Conservation (phyloP, 2,797 vertebrate species). For the Gobio occitaniae region DNA sequence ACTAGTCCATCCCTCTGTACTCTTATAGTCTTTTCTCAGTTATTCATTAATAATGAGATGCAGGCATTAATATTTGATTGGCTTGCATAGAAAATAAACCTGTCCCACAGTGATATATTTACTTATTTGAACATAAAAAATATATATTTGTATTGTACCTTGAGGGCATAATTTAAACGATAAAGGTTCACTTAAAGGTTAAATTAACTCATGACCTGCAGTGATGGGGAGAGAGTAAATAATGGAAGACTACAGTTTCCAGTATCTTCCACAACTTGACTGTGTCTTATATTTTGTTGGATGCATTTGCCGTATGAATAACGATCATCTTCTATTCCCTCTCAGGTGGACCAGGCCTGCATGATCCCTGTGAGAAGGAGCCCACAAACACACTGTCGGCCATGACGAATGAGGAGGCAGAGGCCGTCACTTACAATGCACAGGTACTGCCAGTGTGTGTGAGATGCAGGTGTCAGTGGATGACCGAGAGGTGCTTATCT, state of each 20-base stretch:
- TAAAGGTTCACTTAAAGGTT: neutral
- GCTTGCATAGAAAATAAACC: slow-evolving; percentile 14
- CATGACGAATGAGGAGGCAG: slow-evolving; percentile 91
- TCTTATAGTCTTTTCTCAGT: slow-evolving; percentile 32
- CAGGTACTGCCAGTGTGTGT: slow-evolving; percentile 80
- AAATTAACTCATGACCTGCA: neutral
- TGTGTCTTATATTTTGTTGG: neutral
- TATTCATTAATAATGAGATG: slow-evolving; percentile 54
- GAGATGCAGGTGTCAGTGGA: slow-evolving; percentile 10
- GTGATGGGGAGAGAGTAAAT: neutral
- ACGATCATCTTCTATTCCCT: neutral
- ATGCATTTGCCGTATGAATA: neutral
- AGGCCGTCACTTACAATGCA: slow-evolving; percentile 93
- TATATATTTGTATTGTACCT: slow-evolving; percentile 29
- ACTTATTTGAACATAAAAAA: slow-evolving; percentile 22
- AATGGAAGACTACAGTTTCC: neutral
- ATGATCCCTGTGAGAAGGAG: slow-evolving; percentile 97
- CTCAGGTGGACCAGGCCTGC: slow-evolving; percentile 93
- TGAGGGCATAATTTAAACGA: neutral
- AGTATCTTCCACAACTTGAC: neutral
- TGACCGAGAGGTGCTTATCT: slow-evolving; percentile 1
- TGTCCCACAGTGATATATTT: slow-evolving; percentile 18
- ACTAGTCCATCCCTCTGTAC: slow-evolving; percentile 31
- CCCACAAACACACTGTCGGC: slow-evolving; percentile 89
- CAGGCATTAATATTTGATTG: slow-evolving; percentile 51